A percentile compares a stretch with the other conserved stretches of the same genome.
These are phyloP conservation scores for Lacerta viridis DNA, from an alignment of 2,797 vertebrate species.

Conservation along the genomic window DNA sequence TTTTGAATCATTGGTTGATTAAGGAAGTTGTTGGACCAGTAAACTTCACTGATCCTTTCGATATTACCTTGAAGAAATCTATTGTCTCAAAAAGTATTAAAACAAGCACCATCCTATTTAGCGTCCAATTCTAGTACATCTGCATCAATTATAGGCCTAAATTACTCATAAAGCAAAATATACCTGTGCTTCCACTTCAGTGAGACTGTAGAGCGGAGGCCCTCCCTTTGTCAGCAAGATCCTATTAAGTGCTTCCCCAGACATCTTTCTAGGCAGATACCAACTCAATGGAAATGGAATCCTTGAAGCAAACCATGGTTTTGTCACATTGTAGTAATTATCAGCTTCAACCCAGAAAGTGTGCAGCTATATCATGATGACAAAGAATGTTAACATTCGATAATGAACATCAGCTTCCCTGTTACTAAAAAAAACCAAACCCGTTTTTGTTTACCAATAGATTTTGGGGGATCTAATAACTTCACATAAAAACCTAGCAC, in stretches of 20 bases:
- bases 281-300: constrained; percentile 94
- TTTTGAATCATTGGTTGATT: neutral
- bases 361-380: constrained; percentile 86
- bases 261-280: constrained; percentile 89
- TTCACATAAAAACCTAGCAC: neutral
- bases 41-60: neutral
- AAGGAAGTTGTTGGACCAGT: neutral
- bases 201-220: constrained; percentile 88
- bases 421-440: constrained; percentile 20
- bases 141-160: neutral
- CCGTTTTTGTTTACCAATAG: neutral
- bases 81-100: neutral
- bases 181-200: constrained; percentile 95
- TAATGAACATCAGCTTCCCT: neutral
- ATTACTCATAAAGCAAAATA: constrained; percentile 11
- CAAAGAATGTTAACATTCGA: constrained; percentile 43
- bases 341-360: constrained; percentile 99
- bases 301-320: constrained; percentile 96
- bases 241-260: constrained; percentile 88
- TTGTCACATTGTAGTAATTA: constrained; percentile 93
- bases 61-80: neutral
- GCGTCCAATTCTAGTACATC: neutral
- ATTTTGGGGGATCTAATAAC: neutral
- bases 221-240: constrained; percentile 93
- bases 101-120: neutral